Conservation (phyloP, 1,140 invertebrate genomes). For the Reticulitermes speratus region DNA sequence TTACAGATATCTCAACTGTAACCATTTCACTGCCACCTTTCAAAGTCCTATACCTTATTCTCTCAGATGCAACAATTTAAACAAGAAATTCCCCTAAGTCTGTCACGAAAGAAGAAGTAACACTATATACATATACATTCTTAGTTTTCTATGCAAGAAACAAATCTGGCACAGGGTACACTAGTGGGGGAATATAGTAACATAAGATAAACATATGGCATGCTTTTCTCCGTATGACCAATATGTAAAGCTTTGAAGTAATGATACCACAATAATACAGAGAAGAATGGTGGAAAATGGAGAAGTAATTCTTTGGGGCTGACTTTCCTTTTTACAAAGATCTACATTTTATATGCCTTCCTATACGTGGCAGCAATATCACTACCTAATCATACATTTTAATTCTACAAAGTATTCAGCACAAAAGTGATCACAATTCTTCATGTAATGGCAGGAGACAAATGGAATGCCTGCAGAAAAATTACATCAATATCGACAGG, state of each 20-base stretch:
- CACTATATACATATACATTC: too few species aligned
- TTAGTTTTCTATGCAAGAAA: neutral
- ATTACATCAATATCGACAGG: neutral
- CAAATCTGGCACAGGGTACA: neutral
- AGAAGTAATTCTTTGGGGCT: neutral
- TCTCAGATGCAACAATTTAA: too few species aligned
- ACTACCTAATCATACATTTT: neutral
- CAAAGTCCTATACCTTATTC: too few species aligned
- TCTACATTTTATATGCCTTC: neutral
- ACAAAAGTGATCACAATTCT: neutral
- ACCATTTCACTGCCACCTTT: too few species aligned
- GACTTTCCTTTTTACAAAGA: neutral
- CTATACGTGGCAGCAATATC: neutral
- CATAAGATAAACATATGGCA: neutral
- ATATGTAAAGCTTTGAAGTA: neutral
- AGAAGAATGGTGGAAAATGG: neutral
- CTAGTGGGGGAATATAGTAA: too few species aligned
- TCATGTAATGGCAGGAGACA: neutral
- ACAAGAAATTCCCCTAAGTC: too few species aligned
- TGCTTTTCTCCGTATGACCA: neutral
- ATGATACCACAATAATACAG: neutral
- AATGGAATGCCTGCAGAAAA: constrained; percentile 15
- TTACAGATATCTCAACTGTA: neutral
- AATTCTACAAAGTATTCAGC: neutral
- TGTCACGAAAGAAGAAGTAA: too few species aligned